phyloP scores from a whole-genome alignment of 2,888 invertebrate genomes.

The Gryllus longicercus region DNA sequence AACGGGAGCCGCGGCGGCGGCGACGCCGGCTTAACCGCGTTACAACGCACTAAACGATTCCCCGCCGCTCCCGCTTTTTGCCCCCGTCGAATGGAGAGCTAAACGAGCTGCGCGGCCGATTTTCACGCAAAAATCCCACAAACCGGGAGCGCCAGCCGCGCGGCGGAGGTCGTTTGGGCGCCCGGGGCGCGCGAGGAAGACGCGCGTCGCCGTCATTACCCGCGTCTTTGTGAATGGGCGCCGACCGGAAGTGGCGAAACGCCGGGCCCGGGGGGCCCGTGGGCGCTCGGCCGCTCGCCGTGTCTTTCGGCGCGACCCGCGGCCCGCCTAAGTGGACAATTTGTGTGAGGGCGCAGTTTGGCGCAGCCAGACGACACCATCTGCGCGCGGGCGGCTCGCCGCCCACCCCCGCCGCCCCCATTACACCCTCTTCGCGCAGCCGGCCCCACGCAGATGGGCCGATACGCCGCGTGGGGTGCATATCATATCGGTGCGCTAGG shows the following conservation, averaged over 20 bases:
- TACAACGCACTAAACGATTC: too few species aligned
- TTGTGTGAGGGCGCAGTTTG: background rate
- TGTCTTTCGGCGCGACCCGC: too few species aligned
- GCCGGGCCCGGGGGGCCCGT: background rate
- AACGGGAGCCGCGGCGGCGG: too few species aligned
- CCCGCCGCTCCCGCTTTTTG: too few species aligned
- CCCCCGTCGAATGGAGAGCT: too few species aligned
- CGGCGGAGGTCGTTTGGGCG: too few species aligned
- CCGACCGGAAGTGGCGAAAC: background rate
- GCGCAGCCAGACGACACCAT: background rate
- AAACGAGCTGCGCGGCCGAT: too few species aligned
- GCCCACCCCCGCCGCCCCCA: background rate
- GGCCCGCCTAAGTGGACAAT: background rate
- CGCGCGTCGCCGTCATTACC: background rate
- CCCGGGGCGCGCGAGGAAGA: background rate
- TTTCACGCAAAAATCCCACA: too few species aligned
- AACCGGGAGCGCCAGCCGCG: too few species aligned
- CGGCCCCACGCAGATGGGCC: background rate
- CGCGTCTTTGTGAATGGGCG: background rate
- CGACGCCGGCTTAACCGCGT: too few species aligned
- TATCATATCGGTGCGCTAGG: background rate
- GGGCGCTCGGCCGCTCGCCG: too few species aligned
- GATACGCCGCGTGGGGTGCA: background rate
- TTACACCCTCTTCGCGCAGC: background rate
- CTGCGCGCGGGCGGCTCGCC: background rate